A percentile compares a stretch with the other conserved stretches of the same genome.
phyloP scores from a whole-genome alignment of 2,888 invertebrate species.

The Acleris emargana region DNA sequence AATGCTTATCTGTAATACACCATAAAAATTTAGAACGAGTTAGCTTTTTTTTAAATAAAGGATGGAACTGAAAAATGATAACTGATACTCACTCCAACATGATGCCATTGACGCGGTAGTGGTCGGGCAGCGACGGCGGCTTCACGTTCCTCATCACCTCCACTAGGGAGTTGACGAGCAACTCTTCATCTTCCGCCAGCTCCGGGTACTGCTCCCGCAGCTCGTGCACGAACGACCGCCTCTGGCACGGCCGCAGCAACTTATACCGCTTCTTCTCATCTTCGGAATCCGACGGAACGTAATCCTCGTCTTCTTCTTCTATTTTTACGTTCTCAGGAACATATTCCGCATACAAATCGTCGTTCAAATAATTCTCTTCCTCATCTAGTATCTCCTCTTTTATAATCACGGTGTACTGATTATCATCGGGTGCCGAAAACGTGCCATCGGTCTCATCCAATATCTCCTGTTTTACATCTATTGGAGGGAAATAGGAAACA shows the following conservation, averaged over 20 bases:
- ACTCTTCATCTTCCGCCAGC: conserved; percentile 51
- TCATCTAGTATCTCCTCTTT: conserved; percentile 41
- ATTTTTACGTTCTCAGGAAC: conserved; percentile 29
- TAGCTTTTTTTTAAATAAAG: no score
- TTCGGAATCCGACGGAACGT: conserved; percentile 5
- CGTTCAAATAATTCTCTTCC: conserved; percentile 33
- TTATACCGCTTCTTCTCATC: conserved; percentile 35
- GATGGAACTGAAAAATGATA: background rate
- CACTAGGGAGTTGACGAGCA: conserved; percentile 56
- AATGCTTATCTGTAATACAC: no score
- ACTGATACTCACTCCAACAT: conserved; percentile 57
- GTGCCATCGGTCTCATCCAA: conserved; percentile 43
- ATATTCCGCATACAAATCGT: conserved; percentile 33
- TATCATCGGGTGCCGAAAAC: conserved; percentile 20
- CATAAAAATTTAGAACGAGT: no score
- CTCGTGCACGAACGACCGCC: conserved; percentile 60
- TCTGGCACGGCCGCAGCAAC: conserved; percentile 46
- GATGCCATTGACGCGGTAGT: conserved; percentile 52
- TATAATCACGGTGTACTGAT: conserved; percentile 49
- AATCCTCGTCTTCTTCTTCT: conserved; percentile 38
- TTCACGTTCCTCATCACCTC: conserved; percentile 61
- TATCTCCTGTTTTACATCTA: conserved; percentile 47
- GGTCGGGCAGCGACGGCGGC: conserved; percentile 59
- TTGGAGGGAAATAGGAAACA: conserved; percentile 32
- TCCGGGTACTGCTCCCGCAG: conserved; percentile 57